Base-by-base conservation (phyloP, 2,797 vertebrate species). In the Phalloptychus januarius region DNA sequence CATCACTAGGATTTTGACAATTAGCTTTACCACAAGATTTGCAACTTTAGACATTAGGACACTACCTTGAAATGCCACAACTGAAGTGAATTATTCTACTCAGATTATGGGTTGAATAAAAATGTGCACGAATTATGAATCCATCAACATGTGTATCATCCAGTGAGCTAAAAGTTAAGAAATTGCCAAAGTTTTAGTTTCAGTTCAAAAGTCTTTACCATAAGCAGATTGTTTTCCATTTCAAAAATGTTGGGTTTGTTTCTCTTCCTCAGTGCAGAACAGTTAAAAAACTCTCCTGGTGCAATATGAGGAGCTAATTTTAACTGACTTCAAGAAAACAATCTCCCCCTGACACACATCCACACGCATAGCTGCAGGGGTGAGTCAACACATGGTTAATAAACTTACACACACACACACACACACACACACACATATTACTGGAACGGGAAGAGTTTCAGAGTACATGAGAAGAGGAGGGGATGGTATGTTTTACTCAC, bases 381-480 rank as follows among this genome's bases (percentile, higher is more conserved):
- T 86, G 87, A 94, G 93, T 93, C 92, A 93, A 91, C 92, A 91
- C 88, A 91, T 81, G 88, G 91, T 92, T 94, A 92, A 93, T 86
- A 84, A 88, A 81, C 85, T 67, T 72, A 85, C 83, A 85, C 77
- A 82, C 79, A 86, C 83, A 82, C 56, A 58, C 20, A 12, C 48
- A n/a, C 50, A 23, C 71, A 81, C 76, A 84, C 82, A 83, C 82
- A 71, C 79, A 80, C 69, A 5, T 7, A 74, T 72, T 79, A 76
- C 75, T 67, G 78, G 82, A 90, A 91, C 85, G 87, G 71, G 83
- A 85, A 82, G 79, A 79, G 83, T 87, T 79, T 63, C 72, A 76
- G 76, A 63, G 71, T 74, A n/a, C 77, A 71, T 13, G 40, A 71
- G 42, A 45, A 45, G 42, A 81, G 54, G 56, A 28, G 42, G 72